Evolutionary conservation across 1,140 invertebrate species (phyloP), one percentile per base, ranked within the genome.

Genomic region (Ericerus pela): DNA sequence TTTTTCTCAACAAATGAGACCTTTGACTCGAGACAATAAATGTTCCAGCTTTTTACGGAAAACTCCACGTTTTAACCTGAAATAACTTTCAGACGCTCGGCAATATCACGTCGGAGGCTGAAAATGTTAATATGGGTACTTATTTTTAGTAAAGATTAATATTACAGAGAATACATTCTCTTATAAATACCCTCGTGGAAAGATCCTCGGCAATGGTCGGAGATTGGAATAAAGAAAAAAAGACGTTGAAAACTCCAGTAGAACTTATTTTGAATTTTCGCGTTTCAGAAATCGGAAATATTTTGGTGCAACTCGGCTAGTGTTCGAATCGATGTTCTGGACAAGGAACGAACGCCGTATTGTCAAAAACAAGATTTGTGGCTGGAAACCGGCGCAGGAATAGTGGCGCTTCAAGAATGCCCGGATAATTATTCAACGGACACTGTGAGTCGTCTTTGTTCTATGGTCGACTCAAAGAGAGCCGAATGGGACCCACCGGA

Each of bases 401-500:
- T 75, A 0, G 71, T 75, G 51, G 76, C 76, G 14, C 62, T 79
- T 10, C 66, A 76, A 16, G 73, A 77, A 22, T 82, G 80, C 58
- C 80, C 80, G 14, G 62, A 67, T 43, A 66, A 75, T 62, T 70
- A 68, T 63, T 52, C 55, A 1, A 30, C 24, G 10, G 63, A 62
- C 2, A 29, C 55, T 26, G 59, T 60, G 11, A 59, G 41, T 0
- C 55, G 63, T 6, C 22, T 59, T 11, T 64, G 63, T 52, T 55
- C 61, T n/a, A 55, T 64, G 24, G 55, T 58, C 11, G 60, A 63
- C 43, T 57, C 57, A 57, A 71, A 72, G 16, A 72, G 71, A 11
- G 77, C 76, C 28, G 76, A 81, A 1, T 88, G 85, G 84, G 73
- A 76, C 38, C 67, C 75, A 24, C 81, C 84, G 2, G 82, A 87